Evolutionary conservation across 2,113 vertebrate species (phyloP).

Genomic region (Menura novaehollandiae): DNA sequence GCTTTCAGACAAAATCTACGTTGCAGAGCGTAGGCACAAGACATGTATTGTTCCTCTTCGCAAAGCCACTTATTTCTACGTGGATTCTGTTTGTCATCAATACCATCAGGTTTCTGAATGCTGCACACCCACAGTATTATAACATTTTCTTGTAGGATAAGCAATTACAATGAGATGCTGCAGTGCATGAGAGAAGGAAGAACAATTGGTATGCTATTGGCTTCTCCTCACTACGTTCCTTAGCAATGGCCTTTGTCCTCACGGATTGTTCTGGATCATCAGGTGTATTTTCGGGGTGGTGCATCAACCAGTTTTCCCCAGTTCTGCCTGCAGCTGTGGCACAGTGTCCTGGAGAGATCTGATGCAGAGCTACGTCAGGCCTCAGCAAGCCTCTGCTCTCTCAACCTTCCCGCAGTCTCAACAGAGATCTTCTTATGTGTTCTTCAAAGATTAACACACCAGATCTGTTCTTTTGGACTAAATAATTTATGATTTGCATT

Average conservation of each 20-base stretch:
- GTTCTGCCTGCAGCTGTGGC: not conserved
- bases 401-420: not conserved
- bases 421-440: not conserved
- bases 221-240: not conserved
- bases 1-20: not conserved
- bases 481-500: not conserved
- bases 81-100: not conserved
- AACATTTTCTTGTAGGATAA: not conserved
- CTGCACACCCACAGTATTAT: not conserved
- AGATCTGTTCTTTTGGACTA: not conserved
- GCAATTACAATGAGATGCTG: not conserved
- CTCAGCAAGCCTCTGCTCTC: not conserved
- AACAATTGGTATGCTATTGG: not conserved
- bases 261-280: rapidly evolving
- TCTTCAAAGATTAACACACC: not conserved
- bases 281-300: not conserved
- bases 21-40: not conserved
- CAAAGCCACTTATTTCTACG: not conserved
- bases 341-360: not conserved
- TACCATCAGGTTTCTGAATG: not conserved
- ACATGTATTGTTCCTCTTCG: not conserved
- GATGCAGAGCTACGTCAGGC: not conserved
- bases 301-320: not conserved
- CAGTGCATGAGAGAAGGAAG: not conserved
- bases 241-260: not conserved